Evolutionary conservation across 92 coral and sea anemone genomes (phyloP).

Genomic region (Palythoa grandis): DNA sequence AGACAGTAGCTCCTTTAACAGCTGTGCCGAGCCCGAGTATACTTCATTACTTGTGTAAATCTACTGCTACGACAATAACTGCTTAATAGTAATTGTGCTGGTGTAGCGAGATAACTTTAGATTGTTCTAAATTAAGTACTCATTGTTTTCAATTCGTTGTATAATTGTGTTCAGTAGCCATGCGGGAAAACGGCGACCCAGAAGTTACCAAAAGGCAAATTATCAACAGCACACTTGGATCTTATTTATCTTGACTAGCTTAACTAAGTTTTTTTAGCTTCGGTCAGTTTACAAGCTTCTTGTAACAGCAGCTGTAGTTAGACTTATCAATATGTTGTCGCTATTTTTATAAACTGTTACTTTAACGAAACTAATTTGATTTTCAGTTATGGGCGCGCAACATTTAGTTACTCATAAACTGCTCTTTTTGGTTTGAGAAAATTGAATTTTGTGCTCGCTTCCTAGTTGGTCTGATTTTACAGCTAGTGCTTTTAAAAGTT

Average conservation of each 20-base stretch:
- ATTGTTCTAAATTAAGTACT: constrained; percentile 10
- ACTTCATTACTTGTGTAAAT: background rate
- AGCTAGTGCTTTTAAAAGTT: background rate
- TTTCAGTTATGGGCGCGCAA: background rate
- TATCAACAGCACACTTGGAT: background rate
- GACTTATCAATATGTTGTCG: background rate
- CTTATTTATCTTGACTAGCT: background rate
- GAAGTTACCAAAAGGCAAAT: background rate
- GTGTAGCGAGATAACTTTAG: background rate
- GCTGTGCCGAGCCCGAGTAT: constrained; percentile 39
- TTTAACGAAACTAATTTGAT: background rate
- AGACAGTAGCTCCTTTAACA: background rate
- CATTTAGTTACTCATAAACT: background rate
- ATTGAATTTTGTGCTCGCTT: background rate
- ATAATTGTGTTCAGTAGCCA: background rate
- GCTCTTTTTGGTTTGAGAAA: constrained; percentile 5
- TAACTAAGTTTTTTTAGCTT: background rate
- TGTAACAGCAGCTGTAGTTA: background rate
- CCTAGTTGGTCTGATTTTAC: background rate
- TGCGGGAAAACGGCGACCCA: background rate
- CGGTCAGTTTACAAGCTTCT: background rate
- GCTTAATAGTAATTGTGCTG: background rate
- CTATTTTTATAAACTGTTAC: background rate
- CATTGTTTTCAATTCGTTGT: constrained; percentile 4
- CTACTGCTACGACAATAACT: constrained; percentile 18